A percentile compares a stretch with the other conserved stretches of the same genome.
phyloP scores from a whole-genome alignment of 2,797 vertebrate species.

The Cryptoprocta ferox region DNA sequence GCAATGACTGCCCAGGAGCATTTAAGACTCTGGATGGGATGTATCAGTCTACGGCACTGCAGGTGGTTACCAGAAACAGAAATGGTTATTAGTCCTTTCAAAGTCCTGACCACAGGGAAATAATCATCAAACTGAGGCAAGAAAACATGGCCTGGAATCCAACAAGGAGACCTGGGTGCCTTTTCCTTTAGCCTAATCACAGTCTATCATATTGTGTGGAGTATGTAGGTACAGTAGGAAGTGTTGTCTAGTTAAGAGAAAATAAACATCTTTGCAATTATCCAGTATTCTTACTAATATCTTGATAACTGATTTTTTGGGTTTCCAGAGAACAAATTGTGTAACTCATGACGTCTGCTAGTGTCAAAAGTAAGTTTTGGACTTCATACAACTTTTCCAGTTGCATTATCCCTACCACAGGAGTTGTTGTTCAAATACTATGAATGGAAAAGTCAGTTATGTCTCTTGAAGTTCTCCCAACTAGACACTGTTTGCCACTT shows the following conservation, averaged over 20 bases:
- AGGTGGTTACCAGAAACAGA: neutral
- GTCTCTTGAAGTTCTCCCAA: neutral
- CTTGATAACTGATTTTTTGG: neutral
- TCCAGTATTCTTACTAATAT: neutral
- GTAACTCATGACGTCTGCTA: neutral
- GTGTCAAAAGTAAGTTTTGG: neutral
- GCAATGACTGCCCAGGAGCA: neutral
- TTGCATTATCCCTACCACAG: neutral
- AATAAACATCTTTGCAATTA: neutral
- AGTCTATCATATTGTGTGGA: neutral
- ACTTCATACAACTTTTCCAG: neutral
- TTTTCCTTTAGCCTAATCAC: neutral
- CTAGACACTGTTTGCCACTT: neutral
- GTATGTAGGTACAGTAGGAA: neutral
- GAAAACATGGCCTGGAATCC: neutral
- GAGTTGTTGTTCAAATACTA: neutral
- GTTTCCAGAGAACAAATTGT: neutral
- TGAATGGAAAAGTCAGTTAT: neutral
- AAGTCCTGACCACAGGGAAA: neutral
- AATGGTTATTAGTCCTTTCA: neutral
- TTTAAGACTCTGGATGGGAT: neutral
- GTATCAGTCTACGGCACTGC: neutral
- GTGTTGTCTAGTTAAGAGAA: neutral
- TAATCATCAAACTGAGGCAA: neutral
- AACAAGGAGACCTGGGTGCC: neutral